Base-by-base conservation (phyloP, 2,797 vertebrate species). In the Yasuhikotakia modesta region DNA sequence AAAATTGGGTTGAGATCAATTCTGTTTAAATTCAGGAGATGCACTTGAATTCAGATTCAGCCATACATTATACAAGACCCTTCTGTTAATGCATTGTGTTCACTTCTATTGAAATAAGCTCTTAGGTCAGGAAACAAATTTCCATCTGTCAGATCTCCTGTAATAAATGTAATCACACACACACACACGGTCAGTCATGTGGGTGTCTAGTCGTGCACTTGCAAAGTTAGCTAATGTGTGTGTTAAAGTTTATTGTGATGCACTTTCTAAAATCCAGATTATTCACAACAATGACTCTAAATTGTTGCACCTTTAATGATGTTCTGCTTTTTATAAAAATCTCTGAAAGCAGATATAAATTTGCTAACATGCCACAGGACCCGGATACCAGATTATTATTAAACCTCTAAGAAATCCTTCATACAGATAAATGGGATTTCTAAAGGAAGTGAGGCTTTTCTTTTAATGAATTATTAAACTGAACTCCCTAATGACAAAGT, bases 401-500 rank as follows among this genome's bases (percentile, higher is more conserved):
- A 67, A 64, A 39, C 53, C 64, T 66, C 16, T 24, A 70, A 60
- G 27, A 81, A 66, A 61, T 24, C 70, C 58, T 74, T 60, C n/a
- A 22, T 24, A 27, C 22, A 78, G 83, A 80, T 75, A 72, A 80
- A 82, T 75, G 45, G 63, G 70, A 69, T 74, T 80, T 80, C 66
- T 46, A 50, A 80, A 77, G 70, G 53, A 70, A 76, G 73, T 7
- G 16, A 60, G 65, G 63, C 65, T 83, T 81, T 73, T 65, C 65
- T 74, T 71, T 76, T 75, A 85, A 78, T 82, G 70, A 79, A 78
- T 79, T 78, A 69, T 75, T 79, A 79, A 78, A 80, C 67, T 75
- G 27, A 50, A 64, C 55, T 32, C 68, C 64, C 69, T 60, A 68
- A 71, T 64, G 43, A 76, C 66, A 60, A 79, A 67, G 69, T 74